phyloP scores from a whole-genome alignment of 2,797 vertebrate species.

The Mus spretus region DNA sequence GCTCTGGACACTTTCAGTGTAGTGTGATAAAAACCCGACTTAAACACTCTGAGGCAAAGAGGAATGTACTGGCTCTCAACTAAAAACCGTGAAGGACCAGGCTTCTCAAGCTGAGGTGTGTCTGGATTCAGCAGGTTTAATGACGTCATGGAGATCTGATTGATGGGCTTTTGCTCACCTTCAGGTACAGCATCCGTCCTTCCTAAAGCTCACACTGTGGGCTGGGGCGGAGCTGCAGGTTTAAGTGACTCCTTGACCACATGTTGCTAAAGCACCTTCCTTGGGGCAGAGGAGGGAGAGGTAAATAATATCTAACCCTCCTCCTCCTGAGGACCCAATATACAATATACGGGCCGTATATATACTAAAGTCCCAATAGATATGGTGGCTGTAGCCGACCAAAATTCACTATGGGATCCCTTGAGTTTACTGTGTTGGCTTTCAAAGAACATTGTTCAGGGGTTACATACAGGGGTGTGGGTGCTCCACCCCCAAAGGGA shows the following conservation, averaged over 20 bases:
- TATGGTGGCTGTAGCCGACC: too few relatives aligned
- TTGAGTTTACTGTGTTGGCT: neutral
- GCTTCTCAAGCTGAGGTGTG: neutral
- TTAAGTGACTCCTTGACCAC: neutral
- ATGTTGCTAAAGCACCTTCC: neutral
- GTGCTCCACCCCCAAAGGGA: neutral
- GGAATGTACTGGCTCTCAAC: neutral
- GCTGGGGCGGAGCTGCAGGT: neutral
- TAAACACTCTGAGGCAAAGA: neutral
- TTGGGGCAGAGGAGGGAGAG: too few relatives aligned
- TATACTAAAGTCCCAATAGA: neutral
- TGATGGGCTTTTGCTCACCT: neutral
- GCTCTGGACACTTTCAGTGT: neutral
- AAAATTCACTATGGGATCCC: neutral
- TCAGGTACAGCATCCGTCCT: neutral
- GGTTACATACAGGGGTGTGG: neutral
- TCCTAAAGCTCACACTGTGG: neutral
- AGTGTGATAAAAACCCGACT: conserved; percentile 30
- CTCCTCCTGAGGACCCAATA: neutral
- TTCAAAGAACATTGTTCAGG: neutral
- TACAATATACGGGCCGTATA: neutral
- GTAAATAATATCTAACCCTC: neutral
- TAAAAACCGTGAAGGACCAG: neutral
- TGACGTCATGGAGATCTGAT: neutral
- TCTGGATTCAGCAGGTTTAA: neutral